A percentile compares a stretch with the other conserved stretches of the same genome.
These are phyloP conservation scores for Pseudolaguvia tuberculata DNA, from an alignment of 2,113 vertebrate genomes.

Conservation along the genomic window DNA sequence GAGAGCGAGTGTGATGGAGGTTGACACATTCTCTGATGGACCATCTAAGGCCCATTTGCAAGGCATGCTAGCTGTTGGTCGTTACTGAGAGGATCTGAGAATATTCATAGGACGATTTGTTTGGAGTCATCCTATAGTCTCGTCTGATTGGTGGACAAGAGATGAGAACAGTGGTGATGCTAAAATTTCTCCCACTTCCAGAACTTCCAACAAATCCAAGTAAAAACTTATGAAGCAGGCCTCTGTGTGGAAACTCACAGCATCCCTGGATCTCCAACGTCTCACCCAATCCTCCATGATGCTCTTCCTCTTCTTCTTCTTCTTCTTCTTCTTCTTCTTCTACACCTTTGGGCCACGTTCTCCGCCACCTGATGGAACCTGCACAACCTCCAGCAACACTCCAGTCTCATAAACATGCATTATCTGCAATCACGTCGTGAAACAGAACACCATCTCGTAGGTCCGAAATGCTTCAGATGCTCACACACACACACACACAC, in stretches of 20 bases:
- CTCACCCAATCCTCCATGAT: neutral
- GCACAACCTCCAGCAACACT: neutral
- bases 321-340: constrained; percentile 4
- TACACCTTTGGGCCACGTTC: neutral
- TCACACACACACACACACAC: too few species aligned
- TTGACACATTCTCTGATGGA: neutral
- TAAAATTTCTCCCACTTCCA: neutral
- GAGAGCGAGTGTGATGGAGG: too few species aligned
- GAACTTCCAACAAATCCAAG: neutral
- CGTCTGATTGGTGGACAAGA: neutral
- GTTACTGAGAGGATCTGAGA: neutral
- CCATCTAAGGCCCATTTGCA: neutral
- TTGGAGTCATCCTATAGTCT: too few species aligned
- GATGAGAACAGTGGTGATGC: neutral
- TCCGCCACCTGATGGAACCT: neutral
- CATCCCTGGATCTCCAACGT: neutral
- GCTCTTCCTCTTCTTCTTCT: constrained; percentile 2
- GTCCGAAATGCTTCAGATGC: neutral
- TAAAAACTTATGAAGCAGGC: too few species aligned
- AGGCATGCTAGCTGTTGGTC: neutral
- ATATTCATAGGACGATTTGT: neutral
- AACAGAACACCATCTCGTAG: neutral
- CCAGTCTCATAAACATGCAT: neutral
- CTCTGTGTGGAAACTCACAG: neutral
- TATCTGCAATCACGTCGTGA: neutral